Evolutionary conservation across 2,797 vertebrate species (phyloP), one percentile per base, ranked within the genome.

Genomic region (Agapornis canus): DNA sequence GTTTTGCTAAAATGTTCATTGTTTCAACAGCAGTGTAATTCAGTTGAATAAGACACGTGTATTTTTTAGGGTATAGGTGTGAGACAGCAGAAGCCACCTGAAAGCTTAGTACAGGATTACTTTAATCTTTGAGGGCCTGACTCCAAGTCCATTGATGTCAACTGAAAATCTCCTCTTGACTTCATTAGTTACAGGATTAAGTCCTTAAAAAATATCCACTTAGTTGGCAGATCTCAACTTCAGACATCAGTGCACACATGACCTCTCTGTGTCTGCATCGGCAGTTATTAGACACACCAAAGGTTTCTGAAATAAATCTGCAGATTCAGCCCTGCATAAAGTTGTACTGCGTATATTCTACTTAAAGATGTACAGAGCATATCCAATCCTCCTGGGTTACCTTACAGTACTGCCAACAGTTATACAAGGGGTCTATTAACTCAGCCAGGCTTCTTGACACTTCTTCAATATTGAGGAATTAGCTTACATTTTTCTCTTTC

Each of bases 161-260:
- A 72, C 54, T 25, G 54, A 72, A 96, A 95, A 94, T 92, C 91
- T 95, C 72, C 92, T 89, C 11, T 48, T 92, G 91, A 91, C 84
- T 97, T 95, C 86, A 86, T 83, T 88, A 94, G 77, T 86, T 76
- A 76, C 0, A 81, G 92, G 94, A 97, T 93, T 92, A 95, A 94
- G 79, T 65, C 89, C 25, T 95, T 81, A 86, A 59, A 59, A 91
- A 82, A 79, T 56, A 86, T 35, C 86, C 93, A 83, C 92, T 94
- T 83, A 91, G 64, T 61, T 82, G 86, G 89, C 90, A 94, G 92
- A 89, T 91, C 89, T 94, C 77, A 82, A 65, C 71, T 88, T 75
- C 84, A 95, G 91, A 91, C 84, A 91, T 37, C 75, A 86, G 61
- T 15, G 79, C 79, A 63, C 89, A 48, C 91, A 76, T 90, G 92